A percentile compares a stretch with the other conserved stretches of the same genome.
phyloP scores from a whole-genome alignment of 1,140 invertebrate species.

The Stenopsyche tienmushanensis region DNA sequence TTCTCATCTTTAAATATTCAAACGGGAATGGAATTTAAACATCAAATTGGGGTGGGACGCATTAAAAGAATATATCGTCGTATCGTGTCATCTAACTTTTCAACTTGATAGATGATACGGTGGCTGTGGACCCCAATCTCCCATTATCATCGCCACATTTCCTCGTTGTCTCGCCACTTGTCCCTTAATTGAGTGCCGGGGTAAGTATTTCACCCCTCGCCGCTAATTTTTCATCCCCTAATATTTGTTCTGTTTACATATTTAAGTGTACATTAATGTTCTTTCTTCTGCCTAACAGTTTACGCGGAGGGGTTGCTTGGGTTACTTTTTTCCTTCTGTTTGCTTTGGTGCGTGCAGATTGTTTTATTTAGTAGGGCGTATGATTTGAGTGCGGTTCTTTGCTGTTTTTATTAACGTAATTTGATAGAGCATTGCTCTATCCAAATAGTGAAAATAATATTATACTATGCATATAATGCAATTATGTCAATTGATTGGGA shows the following conservation, averaged over 20 bases:
- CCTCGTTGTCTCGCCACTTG: conserved; percentile 15
- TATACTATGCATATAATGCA: too few relatives aligned
- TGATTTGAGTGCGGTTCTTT: conserved; percentile 27
- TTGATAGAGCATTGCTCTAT: conserved; percentile 15
- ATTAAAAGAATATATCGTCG: too few relatives aligned
- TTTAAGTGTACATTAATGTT: conserved; percentile 41
- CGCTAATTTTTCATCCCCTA: conserved; percentile 28
- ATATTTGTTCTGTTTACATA: conserved; percentile 38
- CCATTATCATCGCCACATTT: conserved; percentile 9
- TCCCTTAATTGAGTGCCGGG: conserved; percentile 22
- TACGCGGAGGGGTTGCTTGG: background rate
- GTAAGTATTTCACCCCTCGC: conserved; percentile 21
- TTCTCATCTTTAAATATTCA: too few relatives aligned
- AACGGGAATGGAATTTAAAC: too few relatives aligned
- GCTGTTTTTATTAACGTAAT: conserved; percentile 18
- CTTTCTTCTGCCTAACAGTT: conserved; percentile 21
- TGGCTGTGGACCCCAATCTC: background rate
- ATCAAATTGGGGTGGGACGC: too few relatives aligned
- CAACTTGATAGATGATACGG: too few relatives aligned
- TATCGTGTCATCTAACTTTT: too few relatives aligned
- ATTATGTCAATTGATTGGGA: too few relatives aligned
- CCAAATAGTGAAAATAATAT: background rate
- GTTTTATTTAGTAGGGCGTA: conserved; percentile 35
- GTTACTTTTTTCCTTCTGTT: conserved; percentile 16
- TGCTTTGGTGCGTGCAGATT: conserved; percentile 28